Evolutionary conservation across 2,113 vertebrate genomes (phyloP), one percentile per base, ranked within the genome.

Genomic region (Aspiorhynchus laticeps): DNA sequence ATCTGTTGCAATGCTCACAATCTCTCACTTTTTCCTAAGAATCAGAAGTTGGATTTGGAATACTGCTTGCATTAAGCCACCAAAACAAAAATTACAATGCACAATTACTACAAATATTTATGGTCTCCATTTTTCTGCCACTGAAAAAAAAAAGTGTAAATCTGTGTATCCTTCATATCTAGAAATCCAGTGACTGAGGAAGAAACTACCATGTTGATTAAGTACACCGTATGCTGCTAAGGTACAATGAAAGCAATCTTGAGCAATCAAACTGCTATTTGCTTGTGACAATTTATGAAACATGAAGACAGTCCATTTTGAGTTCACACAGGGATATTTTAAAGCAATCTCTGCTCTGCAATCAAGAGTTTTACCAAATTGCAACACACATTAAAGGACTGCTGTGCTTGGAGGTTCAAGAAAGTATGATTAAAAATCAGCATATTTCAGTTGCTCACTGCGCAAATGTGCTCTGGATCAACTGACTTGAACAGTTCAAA

Each of bases 401-500:
- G 31, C 38, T 28, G 24, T 67, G 61, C 14, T 82, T 46, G 36
- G 43, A 65, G 15, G 24, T 65, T 15, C 26, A 15, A 61, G 56
- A 41, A 63, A 41, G 24, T 15, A 21, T 41, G 53, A 5, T 73
- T 38, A 63, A 69, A 43, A 75, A 56, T 69, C 11, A 48, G 63
- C 51, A 83, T 59, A 63, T 17, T 75, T 26, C 15, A 26, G 21
- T 74, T 74, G 24, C 9, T 41, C 36, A 51, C 19, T 77, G 43
- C 8, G n/a, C 46, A 28, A 86, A 85, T 56, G 74, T 41, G 67
- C 73, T 86, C 38, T 80, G 12, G 38, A 76, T 67, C 9, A 74
- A 56, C 79, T 79, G 36, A 88, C 28, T 48, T 51, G n/a, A 53
- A 28, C 65, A 61, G 76, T 85, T 86, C 63, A 65, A 78, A 73